These are phyloP conservation scores for Philereme transversata DNA, from an alignment of 2,888 invertebrate species.

Conservation along the genomic window DNA sequence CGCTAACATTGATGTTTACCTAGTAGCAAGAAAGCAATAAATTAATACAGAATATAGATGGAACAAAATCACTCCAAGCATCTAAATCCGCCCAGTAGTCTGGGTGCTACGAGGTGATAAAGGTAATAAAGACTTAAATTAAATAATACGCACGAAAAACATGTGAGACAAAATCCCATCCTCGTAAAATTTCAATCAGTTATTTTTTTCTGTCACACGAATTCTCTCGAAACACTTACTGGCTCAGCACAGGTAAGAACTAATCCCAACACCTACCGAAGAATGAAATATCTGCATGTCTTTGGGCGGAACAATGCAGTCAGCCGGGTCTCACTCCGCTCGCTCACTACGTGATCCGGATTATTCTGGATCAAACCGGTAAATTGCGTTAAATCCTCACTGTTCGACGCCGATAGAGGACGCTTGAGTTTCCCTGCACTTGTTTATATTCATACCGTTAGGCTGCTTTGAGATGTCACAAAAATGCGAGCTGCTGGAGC, in stretches of 20 bases:
- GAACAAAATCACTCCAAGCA: too few species aligned
- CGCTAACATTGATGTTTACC: too few species aligned
- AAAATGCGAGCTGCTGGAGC: background rate
- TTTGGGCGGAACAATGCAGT: conserved; percentile 44
- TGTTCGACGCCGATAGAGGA: conserved; percentile 56
- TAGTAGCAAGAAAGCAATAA: too few species aligned
- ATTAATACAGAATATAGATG: too few species aligned
- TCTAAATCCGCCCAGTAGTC: too few species aligned
- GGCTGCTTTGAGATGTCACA: conserved; percentile 5
- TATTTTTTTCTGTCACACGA: too few species aligned
- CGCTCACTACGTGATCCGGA: conserved; percentile 37
- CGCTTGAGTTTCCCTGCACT: conserved; percentile 45
- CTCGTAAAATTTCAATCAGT: too few species aligned
- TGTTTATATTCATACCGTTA: conserved; percentile 34
- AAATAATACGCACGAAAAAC: too few species aligned
- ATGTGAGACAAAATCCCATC: too few species aligned
- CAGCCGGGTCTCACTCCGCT: conserved; percentile 12
- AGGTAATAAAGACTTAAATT: too few species aligned
- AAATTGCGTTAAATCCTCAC: conserved; percentile 56
- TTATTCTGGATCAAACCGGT: conserved; percentile 54
- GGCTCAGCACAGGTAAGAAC: conserved; percentile 15
- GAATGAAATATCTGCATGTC: conserved; percentile 33
- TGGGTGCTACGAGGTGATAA: too few species aligned
- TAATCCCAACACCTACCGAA: conserved; percentile 13
- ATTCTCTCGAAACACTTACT: background rate